Evolutionary conservation across 1,140 invertebrate genomes (phyloP).

Genomic region (Chironomus tepperi): DNA sequence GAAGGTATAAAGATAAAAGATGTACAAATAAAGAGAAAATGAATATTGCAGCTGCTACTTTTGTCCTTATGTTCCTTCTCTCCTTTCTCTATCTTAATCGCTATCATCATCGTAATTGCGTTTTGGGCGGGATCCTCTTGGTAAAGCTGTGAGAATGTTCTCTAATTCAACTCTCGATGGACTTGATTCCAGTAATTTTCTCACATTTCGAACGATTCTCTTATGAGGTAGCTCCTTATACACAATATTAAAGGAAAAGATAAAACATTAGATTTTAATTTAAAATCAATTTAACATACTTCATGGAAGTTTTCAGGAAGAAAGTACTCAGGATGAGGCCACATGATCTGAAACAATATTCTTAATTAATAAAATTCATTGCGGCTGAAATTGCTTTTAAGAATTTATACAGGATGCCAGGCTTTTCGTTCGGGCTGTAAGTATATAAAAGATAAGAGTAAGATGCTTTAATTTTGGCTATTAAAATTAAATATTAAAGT

Average conservation of each 20-base stretch:
- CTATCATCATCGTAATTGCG: slow-evolving; percentile 8
- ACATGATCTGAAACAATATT: background rate
- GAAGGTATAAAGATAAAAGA: background rate
- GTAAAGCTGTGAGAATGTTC: background rate
- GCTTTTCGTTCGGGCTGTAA: slow-evolving; percentile 5
- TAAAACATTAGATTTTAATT: background rate
- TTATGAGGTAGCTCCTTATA: background rate
- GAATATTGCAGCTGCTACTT: slow-evolving; percentile 1
- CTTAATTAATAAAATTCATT: background rate
- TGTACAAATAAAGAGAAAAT: background rate
- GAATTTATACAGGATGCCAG: background rate
- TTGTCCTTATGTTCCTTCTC: background rate
- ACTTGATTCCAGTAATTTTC: slow-evolving; percentile 1
- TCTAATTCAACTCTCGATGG: background rate
- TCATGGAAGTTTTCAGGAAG: slow-evolving; percentile 4
- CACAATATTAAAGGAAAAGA: background rate
- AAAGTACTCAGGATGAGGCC: slow-evolving; percentile 16
- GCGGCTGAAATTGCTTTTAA: background rate
- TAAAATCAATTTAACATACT: background rate
- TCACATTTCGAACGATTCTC: slow-evolving; percentile 12
- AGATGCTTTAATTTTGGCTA: background rate
- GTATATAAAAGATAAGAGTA: background rate
- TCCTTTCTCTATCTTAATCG: background rate
- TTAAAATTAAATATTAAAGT: background rate
- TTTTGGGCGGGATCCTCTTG: slow-evolving; percentile 8